Conservation (phyloP, 92 coral and sea anemone species). For the Epizoanthus illoricatus region DNA sequence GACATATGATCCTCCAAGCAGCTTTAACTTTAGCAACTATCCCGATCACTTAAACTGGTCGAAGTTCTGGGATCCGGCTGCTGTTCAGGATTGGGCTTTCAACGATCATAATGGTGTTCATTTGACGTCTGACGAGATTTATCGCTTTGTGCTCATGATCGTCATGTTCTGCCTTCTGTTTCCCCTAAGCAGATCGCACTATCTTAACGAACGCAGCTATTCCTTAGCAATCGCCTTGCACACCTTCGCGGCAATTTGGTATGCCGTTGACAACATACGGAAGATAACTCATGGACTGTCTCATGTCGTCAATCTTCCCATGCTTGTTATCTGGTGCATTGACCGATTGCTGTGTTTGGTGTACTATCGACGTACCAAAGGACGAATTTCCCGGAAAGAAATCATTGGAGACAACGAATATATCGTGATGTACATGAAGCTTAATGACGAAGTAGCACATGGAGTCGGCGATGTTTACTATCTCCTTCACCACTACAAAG, state of each 20-base stretch:
- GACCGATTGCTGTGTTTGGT: slow-evolving; percentile 50
- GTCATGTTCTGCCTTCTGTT: slow-evolving; percentile 51
- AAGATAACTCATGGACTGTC: slow-evolving; percentile 61
- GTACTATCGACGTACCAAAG: slow-evolving; percentile 43
- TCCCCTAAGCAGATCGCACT: slow-evolving; percentile 55
- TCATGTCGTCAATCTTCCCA: slow-evolving; percentile 51
- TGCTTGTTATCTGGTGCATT: slow-evolving; percentile 56
- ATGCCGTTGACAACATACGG: slow-evolving; percentile 58
- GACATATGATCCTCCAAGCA: slow-evolving; percentile 56
- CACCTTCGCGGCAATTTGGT: slow-evolving; percentile 51
- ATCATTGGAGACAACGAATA: slow-evolving; percentile 54
- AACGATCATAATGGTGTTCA: slow-evolving; percentile 61
- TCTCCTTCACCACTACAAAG: slow-evolving; percentile 36
- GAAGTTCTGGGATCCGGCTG: slow-evolving; percentile 65
- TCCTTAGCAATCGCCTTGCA: slow-evolving; percentile 56
- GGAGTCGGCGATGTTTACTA: slow-evolving; percentile 55
- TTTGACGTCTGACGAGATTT: slow-evolving; percentile 59
- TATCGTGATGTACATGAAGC: slow-evolving; percentile 42
- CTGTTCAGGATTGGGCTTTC: slow-evolving; percentile 56
- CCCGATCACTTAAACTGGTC: slow-evolving; percentile 60
- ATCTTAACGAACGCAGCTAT: slow-evolving; percentile 54
- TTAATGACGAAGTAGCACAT: not conserved
- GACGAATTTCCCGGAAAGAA: slow-evolving; percentile 31
- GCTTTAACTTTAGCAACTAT: slow-evolving; percentile 51
- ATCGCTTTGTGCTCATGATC: slow-evolving; percentile 51